These are phyloP conservation scores for Halocynthia roretzi DNA, from an alignment of 23 tunicate genomes.

Conservation along the genomic window DNA sequence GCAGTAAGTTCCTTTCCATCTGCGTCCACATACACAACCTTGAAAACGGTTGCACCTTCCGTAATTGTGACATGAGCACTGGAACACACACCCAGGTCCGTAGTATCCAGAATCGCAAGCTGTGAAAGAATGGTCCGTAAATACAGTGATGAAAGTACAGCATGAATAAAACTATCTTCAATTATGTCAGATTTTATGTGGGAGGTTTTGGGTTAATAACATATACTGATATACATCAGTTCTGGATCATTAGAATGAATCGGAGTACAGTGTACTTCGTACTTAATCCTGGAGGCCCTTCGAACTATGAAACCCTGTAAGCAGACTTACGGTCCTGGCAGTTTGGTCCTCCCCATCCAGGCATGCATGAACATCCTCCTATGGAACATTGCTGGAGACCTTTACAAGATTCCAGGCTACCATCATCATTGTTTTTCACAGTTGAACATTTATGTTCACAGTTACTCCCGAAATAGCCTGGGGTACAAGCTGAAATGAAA, in stretches of 20 bases:
- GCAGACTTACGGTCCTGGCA: conserved; percentile 34
- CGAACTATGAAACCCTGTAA: too few relatives aligned
- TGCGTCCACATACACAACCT: conserved; percentile 5
- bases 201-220: too few relatives aligned
- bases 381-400: conserved; percentile 46
- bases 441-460: conserved; percentile 28
- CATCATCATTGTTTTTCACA: not conserved
- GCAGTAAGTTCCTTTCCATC: conserved; percentile 7
- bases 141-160: too few relatives aligned
- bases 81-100: conserved; percentile 4
- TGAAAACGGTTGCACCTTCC: conserved; percentile 12
- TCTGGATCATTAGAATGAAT: too few relatives aligned
- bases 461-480: conserved; percentile 14
- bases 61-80: not conserved
- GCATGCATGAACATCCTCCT: conserved; percentile 40
- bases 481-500: conserved; percentile 30
- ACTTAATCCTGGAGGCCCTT: too few relatives aligned
- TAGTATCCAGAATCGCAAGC: conserved; percentile 19
- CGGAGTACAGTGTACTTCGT: too few relatives aligned
- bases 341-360: conserved; percentile 48
- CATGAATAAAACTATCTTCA: too few relatives aligned
- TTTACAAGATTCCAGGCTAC: conserved; percentile 12
- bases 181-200: too few relatives aligned
- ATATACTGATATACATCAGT: too few relatives aligned
- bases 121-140: not conserved